phyloP scores from a whole-genome alignment of 2,888 invertebrate genomes.

The Glyphotaelius pellucidus region DNA sequence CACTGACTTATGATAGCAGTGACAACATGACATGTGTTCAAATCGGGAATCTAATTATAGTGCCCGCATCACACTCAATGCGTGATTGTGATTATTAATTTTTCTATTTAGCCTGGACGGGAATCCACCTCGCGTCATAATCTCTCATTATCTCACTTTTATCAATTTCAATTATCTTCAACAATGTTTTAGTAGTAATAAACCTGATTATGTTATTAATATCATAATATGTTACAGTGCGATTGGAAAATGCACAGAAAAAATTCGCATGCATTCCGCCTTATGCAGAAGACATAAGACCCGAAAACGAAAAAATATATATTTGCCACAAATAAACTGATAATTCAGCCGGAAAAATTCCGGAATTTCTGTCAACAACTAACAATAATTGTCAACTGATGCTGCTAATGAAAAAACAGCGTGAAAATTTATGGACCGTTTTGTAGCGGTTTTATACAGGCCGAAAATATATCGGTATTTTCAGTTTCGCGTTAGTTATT shows the following conservation, averaged over 20 bases:
- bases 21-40: background rate
- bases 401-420: background rate
- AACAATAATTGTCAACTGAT: background rate
- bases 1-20: background rate
- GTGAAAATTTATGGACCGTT: background rate
- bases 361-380: background rate
- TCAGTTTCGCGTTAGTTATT: background rate
- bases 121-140: background rate
- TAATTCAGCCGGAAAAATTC: background rate
- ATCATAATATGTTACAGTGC: background rate
- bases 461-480: background rate
- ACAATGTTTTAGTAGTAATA: background rate
- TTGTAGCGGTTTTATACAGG: background rate
- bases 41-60: background rate
- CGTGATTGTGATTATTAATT: background rate
- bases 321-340: too few relatives aligned
- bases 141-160: background rate
- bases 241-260: background rate
- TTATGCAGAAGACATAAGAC: background rate
- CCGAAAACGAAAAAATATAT: background rate
- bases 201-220: background rate
- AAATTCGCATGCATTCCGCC: background rate
- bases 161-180: background rate
- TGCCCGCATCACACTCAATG: background rate
- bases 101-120: background rate